Evolutionary conservation across 1,140 invertebrate genomes (phyloP).

Genomic region (Drosophila nigrodunni): DNA sequence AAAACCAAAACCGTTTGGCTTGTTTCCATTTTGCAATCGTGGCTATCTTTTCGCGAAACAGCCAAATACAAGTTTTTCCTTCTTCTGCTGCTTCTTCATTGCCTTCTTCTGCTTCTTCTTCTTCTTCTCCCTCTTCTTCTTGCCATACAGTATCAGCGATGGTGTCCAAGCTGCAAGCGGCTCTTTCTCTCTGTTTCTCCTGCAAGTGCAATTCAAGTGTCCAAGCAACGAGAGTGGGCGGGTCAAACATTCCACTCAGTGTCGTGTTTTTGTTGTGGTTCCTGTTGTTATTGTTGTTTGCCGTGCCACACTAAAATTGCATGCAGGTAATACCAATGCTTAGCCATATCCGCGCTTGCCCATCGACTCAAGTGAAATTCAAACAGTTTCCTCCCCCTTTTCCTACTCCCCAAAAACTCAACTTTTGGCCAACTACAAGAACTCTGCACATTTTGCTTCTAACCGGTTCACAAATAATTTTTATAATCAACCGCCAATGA

Average conservation of each 20-base stretch:
- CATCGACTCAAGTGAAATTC: slow-evolving; percentile 54
- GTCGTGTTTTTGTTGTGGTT: slow-evolving; percentile 16
- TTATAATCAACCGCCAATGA: slow-evolving; percentile 62
- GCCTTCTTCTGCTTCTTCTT: too few relatives aligned
- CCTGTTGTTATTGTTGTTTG: slow-evolving; percentile 9
- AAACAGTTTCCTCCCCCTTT: slow-evolving; percentile 25
- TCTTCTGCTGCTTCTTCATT: slow-evolving; percentile 11
- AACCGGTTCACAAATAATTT: slow-evolving; percentile 55
- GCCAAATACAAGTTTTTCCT: slow-evolving; percentile 62
- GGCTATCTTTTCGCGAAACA: slow-evolving; percentile 49
- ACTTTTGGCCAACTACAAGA: not conserved
- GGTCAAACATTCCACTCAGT: slow-evolving; percentile 41
- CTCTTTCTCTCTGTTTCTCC: slow-evolving; percentile 6
- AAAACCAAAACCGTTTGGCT: not conserved
- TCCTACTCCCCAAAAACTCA: slow-evolving; percentile 17
- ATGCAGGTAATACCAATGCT: slow-evolving; percentile 65
- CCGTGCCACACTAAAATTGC: slow-evolving; percentile 53
- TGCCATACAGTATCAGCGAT: slow-evolving; percentile 70
- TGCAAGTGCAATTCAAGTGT: slow-evolving; percentile 64
- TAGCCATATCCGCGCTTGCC: slow-evolving; percentile 56
- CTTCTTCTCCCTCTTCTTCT: too few relatives aligned
- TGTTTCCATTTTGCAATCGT: slow-evolving; percentile 32
- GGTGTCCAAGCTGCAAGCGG: slow-evolving; percentile 34
- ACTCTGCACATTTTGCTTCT: not conserved
- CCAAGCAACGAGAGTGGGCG: slow-evolving; percentile 59